Evolutionary conservation across 2,113 vertebrate species (phyloP).

Genomic region (Lichenostomus cassidix): DNA sequence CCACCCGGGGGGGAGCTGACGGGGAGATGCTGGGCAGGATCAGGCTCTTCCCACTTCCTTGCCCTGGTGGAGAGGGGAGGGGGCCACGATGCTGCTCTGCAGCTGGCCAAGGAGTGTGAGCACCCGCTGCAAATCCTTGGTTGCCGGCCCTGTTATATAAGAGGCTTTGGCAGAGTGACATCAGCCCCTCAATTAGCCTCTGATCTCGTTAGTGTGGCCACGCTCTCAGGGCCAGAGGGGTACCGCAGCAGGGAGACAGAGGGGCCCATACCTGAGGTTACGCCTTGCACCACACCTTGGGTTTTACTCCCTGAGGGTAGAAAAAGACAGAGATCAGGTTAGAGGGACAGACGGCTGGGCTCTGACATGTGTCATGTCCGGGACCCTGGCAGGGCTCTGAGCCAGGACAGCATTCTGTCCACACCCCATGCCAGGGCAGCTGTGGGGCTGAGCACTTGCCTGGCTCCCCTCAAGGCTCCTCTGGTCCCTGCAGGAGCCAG

Average conservation of each 20-base stretch:
- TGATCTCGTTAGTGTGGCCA: constrained; percentile 21
- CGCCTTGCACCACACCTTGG: constrained; percentile 86
- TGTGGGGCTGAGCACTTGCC: rapidly evolving
- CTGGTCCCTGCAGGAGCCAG: neutral
- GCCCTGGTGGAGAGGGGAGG: neutral
- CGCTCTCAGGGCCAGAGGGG: neutral
- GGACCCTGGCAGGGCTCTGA: neutral
- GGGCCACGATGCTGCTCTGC: neutral
- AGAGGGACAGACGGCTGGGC: rapidly evolving
- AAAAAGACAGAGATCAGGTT: constrained; percentile 7
- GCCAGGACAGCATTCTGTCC: neutral
- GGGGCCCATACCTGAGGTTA: constrained; percentile 85
- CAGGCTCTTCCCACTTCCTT: neutral
- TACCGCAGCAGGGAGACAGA: rapidly evolving
- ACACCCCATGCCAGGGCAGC: neutral
- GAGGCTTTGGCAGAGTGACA: constrained; percentile 53
- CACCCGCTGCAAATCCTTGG: neutral
- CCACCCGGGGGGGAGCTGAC: neutral
- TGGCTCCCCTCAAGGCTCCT: neutral
- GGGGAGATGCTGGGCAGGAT: neutral
- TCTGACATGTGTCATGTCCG: rapidly evolving
- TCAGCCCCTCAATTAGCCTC: constrained; percentile 58
- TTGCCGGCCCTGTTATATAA: constrained; percentile 38
- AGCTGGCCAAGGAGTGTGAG: constrained; percentile 24
- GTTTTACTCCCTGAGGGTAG: constrained; percentile 88